Base-by-base conservation (phyloP, 1,140 invertebrate genomes). In the Pseudomyrmex concolor region DNA sequence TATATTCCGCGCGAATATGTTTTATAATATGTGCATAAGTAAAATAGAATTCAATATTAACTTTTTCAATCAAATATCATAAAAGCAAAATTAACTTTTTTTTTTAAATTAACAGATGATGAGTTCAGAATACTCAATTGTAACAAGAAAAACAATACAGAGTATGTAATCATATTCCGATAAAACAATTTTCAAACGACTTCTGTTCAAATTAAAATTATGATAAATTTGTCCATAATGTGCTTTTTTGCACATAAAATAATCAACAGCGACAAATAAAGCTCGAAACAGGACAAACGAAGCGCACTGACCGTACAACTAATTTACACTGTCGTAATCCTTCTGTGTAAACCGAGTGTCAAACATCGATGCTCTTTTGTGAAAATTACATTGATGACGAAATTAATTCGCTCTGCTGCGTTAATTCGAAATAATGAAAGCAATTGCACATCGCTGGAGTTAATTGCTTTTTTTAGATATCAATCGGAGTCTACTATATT, bases 241-340 rank as follows among this genome's bases (percentile, higher is more conserved):
- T 34, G 34, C 34, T 51, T 8, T 54, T 66, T 86, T 12, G 50
- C 70, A 76, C 25, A 80, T 43, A 70, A 67, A 63, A 72, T 57
- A 71, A 87, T 77, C 57, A 84, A 64, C 64, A 64, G 19, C 54
- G 50, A 86, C 68, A 78, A 50, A 86, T 86, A 86, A 86, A 76
- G 70, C 70, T 83, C 78, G 80, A 55, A 86, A 73, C 68, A 54
- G 25, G 54, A 72, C 84, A 84, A 80, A 86, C 84, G 73, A 86
- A 86, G 67, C 71, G 78, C 64, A 83, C 25, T 25, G 85, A 83
- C 78, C 82, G 71, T 86, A 83, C 82, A 87, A 86, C 57, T 77
- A 83, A 86, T 86, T 86, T 64, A 71, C 60, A 70, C 19, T 66
- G 54, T 71, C 66, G 66, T 72, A 54, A 64, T 84, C 76, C 55